A percentile compares a stretch with the other conserved stretches of the same genome.
Evolutionary conservation across 2,113 vertebrate species (phyloP).

Genomic region (Echinops telfairi): DNA sequence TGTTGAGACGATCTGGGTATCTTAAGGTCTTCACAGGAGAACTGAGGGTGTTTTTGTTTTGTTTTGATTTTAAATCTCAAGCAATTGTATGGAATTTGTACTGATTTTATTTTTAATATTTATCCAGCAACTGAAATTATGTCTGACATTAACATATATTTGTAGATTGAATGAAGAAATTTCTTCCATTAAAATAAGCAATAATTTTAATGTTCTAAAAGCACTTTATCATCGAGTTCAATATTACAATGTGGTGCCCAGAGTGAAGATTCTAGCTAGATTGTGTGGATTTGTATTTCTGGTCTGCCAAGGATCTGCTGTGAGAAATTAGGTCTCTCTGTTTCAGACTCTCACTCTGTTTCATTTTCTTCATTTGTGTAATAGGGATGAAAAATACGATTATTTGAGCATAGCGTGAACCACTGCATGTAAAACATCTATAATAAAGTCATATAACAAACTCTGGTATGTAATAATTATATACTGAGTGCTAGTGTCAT

Average conservation of each 20-base stretch:
- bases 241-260: neutral
- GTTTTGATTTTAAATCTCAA: neutral
- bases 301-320: neutral
- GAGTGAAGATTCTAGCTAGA: neutral
- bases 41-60: neutral
- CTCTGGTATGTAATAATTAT: constrained; percentile 28
- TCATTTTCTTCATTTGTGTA: constrained; percentile 44
- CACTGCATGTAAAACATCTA: neutral
- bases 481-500: constrained; percentile 33
- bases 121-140: constrained; percentile 46
- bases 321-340: neutral
- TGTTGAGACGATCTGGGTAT: neutral
- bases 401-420: neutral
- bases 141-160: neutral
- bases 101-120: neutral
- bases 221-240: neutral
- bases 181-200: constrained; percentile 19
- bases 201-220: neutral
- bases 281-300: neutral
- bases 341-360: neutral
- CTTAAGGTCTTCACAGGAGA: neutral
- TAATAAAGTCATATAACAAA: neutral
- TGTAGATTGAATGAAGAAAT: constrained; percentile 14
- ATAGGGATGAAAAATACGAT: neutral
- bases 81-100: neutral